These are phyloP conservation scores for Coelopa frigida DNA, from an alignment of 1,140 invertebrate species.

Conservation along the genomic window DNA sequence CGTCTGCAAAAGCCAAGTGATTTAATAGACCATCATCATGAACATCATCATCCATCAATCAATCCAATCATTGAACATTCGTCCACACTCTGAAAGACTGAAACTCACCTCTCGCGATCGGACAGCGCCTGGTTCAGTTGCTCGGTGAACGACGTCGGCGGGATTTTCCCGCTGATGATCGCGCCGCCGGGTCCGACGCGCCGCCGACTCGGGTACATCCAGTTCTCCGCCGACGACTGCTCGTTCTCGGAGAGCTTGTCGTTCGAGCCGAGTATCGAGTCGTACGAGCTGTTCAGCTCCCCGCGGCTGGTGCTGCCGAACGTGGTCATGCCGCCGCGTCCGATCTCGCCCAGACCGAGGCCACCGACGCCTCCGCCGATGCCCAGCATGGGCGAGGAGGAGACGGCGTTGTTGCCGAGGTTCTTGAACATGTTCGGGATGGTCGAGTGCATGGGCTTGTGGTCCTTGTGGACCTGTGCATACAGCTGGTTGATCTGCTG, in stretches of 20 bases:
- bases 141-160: conserved; percentile 67
- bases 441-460: conserved; percentile 29
- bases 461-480: conserved; percentile 44
- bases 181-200: conserved; percentile 40
- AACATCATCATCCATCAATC: background rate
- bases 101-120: conserved; percentile 60
- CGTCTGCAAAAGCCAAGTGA: conserved; percentile 23
- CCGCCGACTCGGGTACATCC: conserved; percentile 42
- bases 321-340: conserved; percentile 41
- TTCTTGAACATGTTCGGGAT: conserved; percentile 37
- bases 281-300: conserved; percentile 44
- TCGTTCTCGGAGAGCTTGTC: conserved; percentile 43
- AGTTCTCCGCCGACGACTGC: conserved; percentile 32
- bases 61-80: background rate
- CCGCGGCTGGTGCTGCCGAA: conserved; percentile 38
- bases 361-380: conserved; percentile 25
- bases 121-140: conserved; percentile 75
- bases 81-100: too few relatives aligned
- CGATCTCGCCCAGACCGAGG: conserved; percentile 41
- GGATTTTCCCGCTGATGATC: conserved; percentile 44
- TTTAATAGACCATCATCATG: conserved; percentile 1
- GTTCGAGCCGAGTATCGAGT: conserved; percentile 43
- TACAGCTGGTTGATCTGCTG: conserved; percentile 42
- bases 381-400: too few relatives aligned
- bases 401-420: conserved; percentile 23